Evolutionary conservation across 2,888 invertebrate genomes (phyloP), one percentile per base, ranked within the genome.

Genomic region (Orthosia incerta): DNA sequence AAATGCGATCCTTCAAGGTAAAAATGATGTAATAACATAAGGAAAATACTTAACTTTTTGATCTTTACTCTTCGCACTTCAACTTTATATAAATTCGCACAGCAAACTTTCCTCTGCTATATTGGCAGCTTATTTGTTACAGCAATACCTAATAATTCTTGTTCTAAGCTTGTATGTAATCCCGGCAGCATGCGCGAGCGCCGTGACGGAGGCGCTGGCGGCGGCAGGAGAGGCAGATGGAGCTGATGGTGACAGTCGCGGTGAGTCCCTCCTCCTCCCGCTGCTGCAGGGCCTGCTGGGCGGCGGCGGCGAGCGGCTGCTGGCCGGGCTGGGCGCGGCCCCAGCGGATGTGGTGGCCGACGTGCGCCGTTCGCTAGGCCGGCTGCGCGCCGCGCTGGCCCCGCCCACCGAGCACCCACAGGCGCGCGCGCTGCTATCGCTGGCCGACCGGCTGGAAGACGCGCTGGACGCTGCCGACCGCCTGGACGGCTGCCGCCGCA

Each of bases 221-320:
- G 95, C 93, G 82, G 94, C 92, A 66, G 93, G 92, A 89, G 95
- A 91, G 86, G 39, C 79, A 1, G 76, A 67, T 61, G 85, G 70
- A 64, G 83, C 89, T 78, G 91, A 82, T 46, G 87, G 64, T 93
- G 87, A 86, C 79, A 92, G 95, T 74, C 97, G 97, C 96, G 98
- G 98, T 98, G 98, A 98, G 98, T 98, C 97, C 89, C 97, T 97
- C 91, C 97, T 97, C 86, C 97, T 97, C 89, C 97, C 97, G 90
- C 96, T 97, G 92, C 97, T 97, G 92, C 97, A 97, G 96, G 97
- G 97, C 77, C 96, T 97, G 91, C 96, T 97, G 91, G 97, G 97
- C 95, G 97, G 89, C 90, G 94, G 93, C 84, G 93, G 94, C 75
- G 92, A 91, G 88, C 92, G 93, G 50, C 91, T 95, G 88, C 92